Evolutionary conservation across 2,113 vertebrate species (phyloP).

Genomic region (Tenrec ecaudatus): DNA sequence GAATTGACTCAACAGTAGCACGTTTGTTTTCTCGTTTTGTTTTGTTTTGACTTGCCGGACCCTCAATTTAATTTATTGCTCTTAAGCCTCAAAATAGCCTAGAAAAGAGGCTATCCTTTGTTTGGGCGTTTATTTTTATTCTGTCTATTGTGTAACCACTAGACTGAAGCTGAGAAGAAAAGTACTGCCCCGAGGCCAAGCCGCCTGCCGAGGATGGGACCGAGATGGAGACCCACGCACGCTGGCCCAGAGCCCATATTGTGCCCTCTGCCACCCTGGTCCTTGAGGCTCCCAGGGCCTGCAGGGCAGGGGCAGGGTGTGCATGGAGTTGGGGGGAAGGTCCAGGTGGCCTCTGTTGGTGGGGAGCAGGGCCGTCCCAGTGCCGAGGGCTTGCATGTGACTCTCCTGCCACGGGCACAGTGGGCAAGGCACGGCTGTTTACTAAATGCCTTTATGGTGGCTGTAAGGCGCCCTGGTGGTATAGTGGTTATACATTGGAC

Average conservation of each 20-base stretch:
- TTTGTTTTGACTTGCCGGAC: no score
- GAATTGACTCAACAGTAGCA: no score
- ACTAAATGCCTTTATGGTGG: background rate
- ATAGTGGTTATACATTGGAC: no score
- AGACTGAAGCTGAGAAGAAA: background rate
- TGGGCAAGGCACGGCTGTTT: background rate
- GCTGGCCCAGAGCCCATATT: background rate
- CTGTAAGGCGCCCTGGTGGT: background rate
- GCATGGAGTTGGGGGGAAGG: background rate
- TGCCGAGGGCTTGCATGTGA: background rate
- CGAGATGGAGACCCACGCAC: background rate
- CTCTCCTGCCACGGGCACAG: background rate
- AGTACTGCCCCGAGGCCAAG: background rate
- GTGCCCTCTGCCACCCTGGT: background rate
- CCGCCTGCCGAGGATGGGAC: background rate
- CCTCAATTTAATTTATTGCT: background rate
- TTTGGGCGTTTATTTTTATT: background rate
- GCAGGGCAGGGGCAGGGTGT: background rate
- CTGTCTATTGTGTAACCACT: slow-evolving; percentile 14
- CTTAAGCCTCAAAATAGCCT: slow-evolving; percentile 38
- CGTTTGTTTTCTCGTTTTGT: no score
- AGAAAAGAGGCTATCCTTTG: no score
- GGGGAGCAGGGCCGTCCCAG: background rate
- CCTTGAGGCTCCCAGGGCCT: no score
- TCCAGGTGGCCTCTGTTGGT: background rate